Base-by-base conservation (phyloP, 2,797 vertebrate species). In the Tragelaphus oryx region DNA sequence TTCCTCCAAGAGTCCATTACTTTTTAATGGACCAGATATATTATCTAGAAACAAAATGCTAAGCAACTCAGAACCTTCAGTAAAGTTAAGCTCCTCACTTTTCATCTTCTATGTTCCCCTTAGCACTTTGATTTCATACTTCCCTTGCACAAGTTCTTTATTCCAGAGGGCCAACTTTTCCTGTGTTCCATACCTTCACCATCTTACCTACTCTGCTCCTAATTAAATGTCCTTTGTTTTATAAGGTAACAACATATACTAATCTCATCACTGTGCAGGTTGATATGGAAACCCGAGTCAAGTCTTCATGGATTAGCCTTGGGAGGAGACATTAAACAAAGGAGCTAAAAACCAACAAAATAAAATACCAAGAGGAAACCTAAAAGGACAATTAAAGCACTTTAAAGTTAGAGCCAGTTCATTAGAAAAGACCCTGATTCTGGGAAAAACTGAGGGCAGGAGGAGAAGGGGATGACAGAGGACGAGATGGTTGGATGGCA, bases 291-390 rank as follows among this genome's bases (percentile, higher is more conserved):
- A 83, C 7, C 22, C 4, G 8, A 76, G n/a, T 74, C 8, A 71
- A 18, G 46, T 89, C 59, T 81, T 89, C 48, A 87, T 28, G 44
- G 17, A 26, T 48, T 87, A 78, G 20, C 60, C 52, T 54, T 10
- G 6, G 60, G 52, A 87, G 37, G 48, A 20, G 14, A 87, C 7
- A 50, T 18, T 96, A 52, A 94, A 85, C 33, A 9, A 46, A 50
- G 37, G 6, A 85, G 52, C 83, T 93, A 82, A 94, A 95, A 94
- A 13, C 44, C 33, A 85, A 75, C 3, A 71, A 54, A 96, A 89
- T n/a, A 85, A 52, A 57, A 83, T 50, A 52, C 6, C 50, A 37
- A 89, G 89, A 89, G 68, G n/a, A 30, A 78, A 78, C 26, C 5
- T 79, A 55, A 54, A 50, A 94, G 54, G 17, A 95, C 60, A 93